These are phyloP conservation scores for Drosophila ficusphila DNA, from an alignment of 1,140 invertebrate species.

Conservation along the genomic window DNA sequence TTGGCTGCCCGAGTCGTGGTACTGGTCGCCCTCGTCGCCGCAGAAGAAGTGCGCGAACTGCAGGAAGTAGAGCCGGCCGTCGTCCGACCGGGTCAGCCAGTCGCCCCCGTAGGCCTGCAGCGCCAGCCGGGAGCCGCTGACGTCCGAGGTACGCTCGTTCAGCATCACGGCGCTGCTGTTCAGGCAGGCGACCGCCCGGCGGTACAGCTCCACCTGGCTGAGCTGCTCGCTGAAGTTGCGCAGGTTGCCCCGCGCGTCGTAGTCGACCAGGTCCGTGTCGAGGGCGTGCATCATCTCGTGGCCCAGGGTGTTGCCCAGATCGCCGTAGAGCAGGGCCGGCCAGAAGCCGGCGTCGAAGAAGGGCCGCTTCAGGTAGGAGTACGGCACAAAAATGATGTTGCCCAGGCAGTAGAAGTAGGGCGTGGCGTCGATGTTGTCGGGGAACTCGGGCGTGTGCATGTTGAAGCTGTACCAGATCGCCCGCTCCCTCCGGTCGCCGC, in stretches of 20 bases:
- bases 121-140: conserved; percentile 71
- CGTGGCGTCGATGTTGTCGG: conserved; percentile 69
- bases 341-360: conserved; percentile 65
- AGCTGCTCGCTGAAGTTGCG: conserved; percentile 59
- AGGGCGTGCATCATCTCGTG: conserved; percentile 74
- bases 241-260: conserved; percentile 56
- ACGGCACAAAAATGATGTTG: conserved; percentile 72
- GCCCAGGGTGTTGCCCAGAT: conserved; percentile 70
- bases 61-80: conserved; percentile 64
- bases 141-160: conserved; percentile 64
- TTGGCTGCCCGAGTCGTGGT: conserved; percentile 92
- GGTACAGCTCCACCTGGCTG: conserved; percentile 21
- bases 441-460: conserved; percentile 58
- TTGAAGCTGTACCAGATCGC: conserved; percentile 69
- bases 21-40: conserved; percentile 85
- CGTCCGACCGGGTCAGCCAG: conserved; percentile 7
- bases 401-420: conserved; percentile 73
- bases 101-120: conserved; percentile 52
- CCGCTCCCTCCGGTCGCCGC: conserved; percentile 2
- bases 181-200: conserved; percentile 37
- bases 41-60: conserved; percentile 80
- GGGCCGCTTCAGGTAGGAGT: conserved; percentile 68
- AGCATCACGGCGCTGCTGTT: conserved; percentile 45
- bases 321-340: conserved; percentile 67
- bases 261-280: conserved; percentile 65